These are phyloP conservation scores for Cirrhinus molitorella DNA, from an alignment of 2,797 vertebrate genomes.

Conservation along the genomic window DNA sequence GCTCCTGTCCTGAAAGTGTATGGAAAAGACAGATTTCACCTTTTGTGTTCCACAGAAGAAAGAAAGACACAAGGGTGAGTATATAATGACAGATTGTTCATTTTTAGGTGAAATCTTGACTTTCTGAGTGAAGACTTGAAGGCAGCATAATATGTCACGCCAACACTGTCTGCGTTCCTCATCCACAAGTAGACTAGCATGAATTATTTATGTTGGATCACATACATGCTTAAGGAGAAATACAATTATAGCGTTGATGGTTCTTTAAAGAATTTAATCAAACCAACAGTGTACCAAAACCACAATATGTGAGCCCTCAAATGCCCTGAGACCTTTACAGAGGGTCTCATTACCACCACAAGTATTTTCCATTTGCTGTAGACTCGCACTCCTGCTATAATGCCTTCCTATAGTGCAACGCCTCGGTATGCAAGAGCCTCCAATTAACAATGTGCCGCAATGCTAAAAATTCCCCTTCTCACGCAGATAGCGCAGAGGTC, in stretches of 20 bases:
- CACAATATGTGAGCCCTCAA: slow-evolving; percentile 20
- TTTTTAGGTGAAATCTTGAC: slow-evolving; percentile 1
- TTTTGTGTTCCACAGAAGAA: slow-evolving; percentile 10
- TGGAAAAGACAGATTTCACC: not conserved
- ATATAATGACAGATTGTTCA: slow-evolving; percentile 5
- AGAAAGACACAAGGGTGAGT: not conserved
- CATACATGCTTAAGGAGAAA: not conserved
- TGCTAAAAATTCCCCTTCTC: not conserved
- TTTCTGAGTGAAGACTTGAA: slow-evolving; percentile 6
- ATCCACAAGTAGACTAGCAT: not conserved
- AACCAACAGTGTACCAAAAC: not conserved
- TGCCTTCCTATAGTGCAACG: not conserved
- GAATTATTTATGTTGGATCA: not conserved
- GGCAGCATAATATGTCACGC: not conserved
- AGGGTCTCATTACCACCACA: slow-evolving; percentile 9
- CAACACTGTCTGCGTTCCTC: not conserved
- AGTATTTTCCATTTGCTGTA: not conserved
- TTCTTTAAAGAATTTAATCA: not conserved
- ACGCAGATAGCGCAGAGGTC: not conserved
- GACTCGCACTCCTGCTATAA: not conserved
- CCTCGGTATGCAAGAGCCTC: not conserved
- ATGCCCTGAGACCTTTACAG: slow-evolving; percentile 10
- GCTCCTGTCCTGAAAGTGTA: not conserved
- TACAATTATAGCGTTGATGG: not conserved
- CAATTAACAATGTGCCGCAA: not conserved